These are phyloP conservation scores for Myrmophylax atrothorax DNA, from an alignment of 2,113 vertebrate genomes.

Conservation along the genomic window DNA sequence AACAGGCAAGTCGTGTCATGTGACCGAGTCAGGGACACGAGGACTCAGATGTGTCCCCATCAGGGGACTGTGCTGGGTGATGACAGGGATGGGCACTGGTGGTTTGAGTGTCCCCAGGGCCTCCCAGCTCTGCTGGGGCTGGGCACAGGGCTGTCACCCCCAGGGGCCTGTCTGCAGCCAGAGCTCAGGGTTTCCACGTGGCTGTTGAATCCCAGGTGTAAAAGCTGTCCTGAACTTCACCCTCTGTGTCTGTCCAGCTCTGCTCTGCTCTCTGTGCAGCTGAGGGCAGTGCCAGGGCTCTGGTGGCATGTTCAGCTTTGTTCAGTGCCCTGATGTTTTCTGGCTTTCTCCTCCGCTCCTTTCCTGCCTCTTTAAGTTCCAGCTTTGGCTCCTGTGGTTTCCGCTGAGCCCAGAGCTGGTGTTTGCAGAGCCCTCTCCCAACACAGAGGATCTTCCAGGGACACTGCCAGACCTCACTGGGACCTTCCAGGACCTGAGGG, in stretches of 20 bases:
- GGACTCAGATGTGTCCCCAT: rapidly evolving
- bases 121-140: too few species aligned
- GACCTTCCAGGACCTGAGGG: background rate
- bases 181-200: rapidly evolving
- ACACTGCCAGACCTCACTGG: rapidly evolving
- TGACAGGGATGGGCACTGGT: background rate
- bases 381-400: background rate
- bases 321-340: background rate
- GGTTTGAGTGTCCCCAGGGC: background rate
- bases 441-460: background rate
- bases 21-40: background rate
- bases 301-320: background rate
- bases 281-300: background rate
- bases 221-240: background rate
- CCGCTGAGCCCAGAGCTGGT: background rate
- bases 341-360: background rate
- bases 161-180: background rate
- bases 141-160: background rate
- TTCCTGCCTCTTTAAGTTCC: background rate
- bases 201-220: rapidly evolving
- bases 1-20: rapidly evolving
- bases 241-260: background rate
- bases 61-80: rapidly evolving
- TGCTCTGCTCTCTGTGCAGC: background rate
- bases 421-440: background rate